These are phyloP conservation scores for Scyliorhinus canicula DNA, from an alignment of 2,797 vertebrate genomes.

Conservation along the genomic window DNA sequence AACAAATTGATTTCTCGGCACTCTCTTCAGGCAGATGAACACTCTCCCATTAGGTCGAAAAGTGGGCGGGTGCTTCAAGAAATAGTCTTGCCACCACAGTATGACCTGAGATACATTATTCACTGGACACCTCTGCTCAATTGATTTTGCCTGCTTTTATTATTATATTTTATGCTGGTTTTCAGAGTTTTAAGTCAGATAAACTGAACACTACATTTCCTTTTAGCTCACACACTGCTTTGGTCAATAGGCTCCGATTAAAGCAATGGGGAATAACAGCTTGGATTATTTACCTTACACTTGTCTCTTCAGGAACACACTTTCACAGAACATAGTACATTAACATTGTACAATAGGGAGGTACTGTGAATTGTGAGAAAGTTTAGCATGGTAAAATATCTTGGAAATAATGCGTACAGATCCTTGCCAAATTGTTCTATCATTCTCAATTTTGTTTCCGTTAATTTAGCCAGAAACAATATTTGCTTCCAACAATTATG, in stretches of 20 bases:
- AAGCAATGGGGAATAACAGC: neutral
- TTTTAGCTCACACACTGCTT: neutral
- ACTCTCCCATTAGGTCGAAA: neutral
- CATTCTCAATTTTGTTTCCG: neutral
- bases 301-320: neutral
- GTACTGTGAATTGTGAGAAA: neutral
- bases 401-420: too few species aligned
- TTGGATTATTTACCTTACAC: neutral
- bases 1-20: neutral
- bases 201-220: neutral
- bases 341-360: neutral
- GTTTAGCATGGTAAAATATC: neutral
- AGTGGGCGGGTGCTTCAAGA: neutral
- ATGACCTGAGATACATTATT: neutral
- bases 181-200: neutral
- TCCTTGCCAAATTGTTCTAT: neutral
- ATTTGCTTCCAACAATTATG: neutral
- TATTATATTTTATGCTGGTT: conserved; percentile 8
- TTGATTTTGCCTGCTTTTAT: neutral
- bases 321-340: neutral
- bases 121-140: neutral
- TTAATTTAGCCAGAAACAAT: neutral
- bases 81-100: neutral
- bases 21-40: neutral
- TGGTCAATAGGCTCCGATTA: neutral